Conservation (phyloP, 2,888 invertebrate genomes). For the Sphinx pinastri region DNA sequence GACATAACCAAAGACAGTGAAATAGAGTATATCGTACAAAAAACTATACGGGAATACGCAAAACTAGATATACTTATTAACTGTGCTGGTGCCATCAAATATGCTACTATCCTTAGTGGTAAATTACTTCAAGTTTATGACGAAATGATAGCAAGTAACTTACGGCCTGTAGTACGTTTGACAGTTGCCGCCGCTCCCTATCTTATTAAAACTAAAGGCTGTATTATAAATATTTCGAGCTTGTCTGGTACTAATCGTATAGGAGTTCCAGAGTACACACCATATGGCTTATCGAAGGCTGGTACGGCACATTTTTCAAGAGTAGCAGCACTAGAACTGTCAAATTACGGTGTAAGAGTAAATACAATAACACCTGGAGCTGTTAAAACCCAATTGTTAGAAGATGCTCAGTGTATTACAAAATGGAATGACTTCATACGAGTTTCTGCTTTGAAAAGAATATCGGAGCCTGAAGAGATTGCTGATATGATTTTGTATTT, state of each 20-base stretch:
- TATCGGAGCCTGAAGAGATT: conserved; percentile 36
- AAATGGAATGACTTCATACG: conserved; percentile 9
- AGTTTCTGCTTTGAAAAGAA: conserved; percentile 28
- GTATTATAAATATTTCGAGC: conserved; percentile 43
- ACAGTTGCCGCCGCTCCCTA: conserved; percentile 38
- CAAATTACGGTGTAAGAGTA: conserved; percentile 83
- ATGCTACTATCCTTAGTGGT: conserved; percentile 29
- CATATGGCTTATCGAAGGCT: conserved; percentile 38
- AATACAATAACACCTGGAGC: conserved; percentile 76
- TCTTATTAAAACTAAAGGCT: conserved; percentile 42
- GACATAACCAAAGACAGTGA: conserved; percentile 40
- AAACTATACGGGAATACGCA: conserved; percentile 42
- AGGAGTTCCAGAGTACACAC: background rate
- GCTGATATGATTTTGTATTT: conserved; percentile 44
- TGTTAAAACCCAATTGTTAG: conserved; percentile 33
- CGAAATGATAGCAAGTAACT: conserved; percentile 39
- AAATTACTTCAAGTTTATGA: conserved; percentile 38
- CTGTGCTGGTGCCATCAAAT: conserved; percentile 37
- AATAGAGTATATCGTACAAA: conserved; percentile 37
- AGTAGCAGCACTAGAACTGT: conserved; percentile 86
- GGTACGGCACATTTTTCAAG: conserved; percentile 87
- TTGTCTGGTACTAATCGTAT: conserved; percentile 28
- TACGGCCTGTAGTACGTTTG: conserved; percentile 36
- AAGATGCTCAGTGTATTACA: conserved; percentile 9
- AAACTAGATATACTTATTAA: conserved; percentile 48